Evolutionary conservation across 2,888 invertebrate species (phyloP), one percentile per base, ranked within the genome.

Genomic region (Byasa hedistus): DNA sequence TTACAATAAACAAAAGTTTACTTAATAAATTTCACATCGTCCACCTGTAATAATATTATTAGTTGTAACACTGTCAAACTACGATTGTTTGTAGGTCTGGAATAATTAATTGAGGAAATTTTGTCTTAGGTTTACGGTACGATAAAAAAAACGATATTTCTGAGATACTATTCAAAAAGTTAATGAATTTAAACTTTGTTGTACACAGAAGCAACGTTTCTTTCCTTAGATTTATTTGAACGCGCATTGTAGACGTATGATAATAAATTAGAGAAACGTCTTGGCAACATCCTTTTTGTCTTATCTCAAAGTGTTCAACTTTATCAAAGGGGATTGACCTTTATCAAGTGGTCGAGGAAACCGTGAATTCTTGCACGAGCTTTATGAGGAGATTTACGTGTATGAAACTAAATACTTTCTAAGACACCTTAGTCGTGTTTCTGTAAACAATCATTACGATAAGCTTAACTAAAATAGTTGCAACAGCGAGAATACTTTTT

Each of bases 321-420:
- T 65, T 66, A 66, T 66, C 66, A 61, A 61, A 61, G 66, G 61
- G 61, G 61, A 66, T 61, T 62, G 66, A 66, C 61, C 61, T 61
- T 52, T 44, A 61, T 27, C 36, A 54, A 39, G 36, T 57, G 51
- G 52, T 52, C 19, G 52, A 57, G 32, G 22, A 24, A 57, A 57
- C 65, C 19, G 24, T 56, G 0, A 22, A 24, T 19, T 55, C 24
- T 17, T 7, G 24, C 24, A 19, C 15, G 7, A 48, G 48, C 48
- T 48, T 48, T n/a, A 48, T 48, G n/a, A 48, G 48, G 8, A 48
- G 7, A 48, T 48, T n/a, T 48, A 19, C 5, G 19, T 48, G 4
- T 48, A n/a, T 48, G n/a, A 44, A 44, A 10, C 7, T 32, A 32
- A 32, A 5, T 32, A 32, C 7, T 32, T 32, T 1, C 32, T 10